These are phyloP conservation scores for Notamacropus eugenii DNA, from an alignment of 2,797 vertebrate genomes.

Conservation along the genomic window DNA sequence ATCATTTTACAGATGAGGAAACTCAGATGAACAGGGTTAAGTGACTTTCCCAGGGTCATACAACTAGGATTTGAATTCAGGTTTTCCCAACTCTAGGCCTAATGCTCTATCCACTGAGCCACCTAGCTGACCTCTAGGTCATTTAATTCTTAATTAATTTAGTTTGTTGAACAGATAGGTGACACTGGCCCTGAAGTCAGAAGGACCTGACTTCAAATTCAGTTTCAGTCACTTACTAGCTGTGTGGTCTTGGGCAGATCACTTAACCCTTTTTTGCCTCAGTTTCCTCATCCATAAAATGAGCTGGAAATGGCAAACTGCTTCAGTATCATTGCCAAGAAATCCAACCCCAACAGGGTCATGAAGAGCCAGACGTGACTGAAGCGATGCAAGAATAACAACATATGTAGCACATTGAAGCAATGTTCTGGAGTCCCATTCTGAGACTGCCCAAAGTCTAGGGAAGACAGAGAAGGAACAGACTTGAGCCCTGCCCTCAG, in stretches of 20 bases:
- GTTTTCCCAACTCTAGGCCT: not conserved
- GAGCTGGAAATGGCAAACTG: not conserved
- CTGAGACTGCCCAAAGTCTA: not conserved
- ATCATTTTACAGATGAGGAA: not conserved
- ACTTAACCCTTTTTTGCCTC: not conserved
- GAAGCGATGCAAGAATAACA: not conserved
- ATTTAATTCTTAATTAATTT: not conserved
- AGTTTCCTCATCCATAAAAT: not conserved
- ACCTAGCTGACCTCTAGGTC: not conserved
- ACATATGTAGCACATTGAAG: not conserved
- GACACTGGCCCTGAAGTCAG: not conserved
- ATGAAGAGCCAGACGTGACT: not conserved
- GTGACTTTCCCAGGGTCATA: not conserved
- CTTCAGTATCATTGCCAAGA: too few relatives aligned
- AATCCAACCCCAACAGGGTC: not conserved
- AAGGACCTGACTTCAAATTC: not conserved
- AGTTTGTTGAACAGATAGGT: not conserved
- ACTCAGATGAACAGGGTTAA: not conserved
- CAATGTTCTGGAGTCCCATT: not conserved
- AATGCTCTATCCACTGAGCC: not conserved
- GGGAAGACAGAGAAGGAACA: not conserved
- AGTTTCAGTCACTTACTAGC: not conserved
- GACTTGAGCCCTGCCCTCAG: not conserved
- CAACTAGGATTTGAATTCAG: not conserved
- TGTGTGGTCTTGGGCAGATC: not conserved